Conservation (phyloP, 2,888 invertebrate species). For the Oligia latruncula region DNA sequence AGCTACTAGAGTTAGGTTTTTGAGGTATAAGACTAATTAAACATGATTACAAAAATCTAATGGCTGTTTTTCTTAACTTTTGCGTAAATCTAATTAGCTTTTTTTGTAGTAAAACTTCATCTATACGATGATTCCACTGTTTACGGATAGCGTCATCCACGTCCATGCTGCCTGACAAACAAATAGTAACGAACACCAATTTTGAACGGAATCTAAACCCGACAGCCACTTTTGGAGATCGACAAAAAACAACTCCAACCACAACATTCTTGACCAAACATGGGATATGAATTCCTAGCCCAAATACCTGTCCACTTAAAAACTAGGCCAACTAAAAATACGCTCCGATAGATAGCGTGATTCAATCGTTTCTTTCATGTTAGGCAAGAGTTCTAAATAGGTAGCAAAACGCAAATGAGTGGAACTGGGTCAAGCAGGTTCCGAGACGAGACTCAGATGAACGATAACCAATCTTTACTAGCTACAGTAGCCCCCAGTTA, state of each 20-base stretch:
- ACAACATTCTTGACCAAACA: conserved; percentile 37
- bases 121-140: background rate
- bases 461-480: conserved; percentile 59
- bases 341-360: conserved; percentile 53
- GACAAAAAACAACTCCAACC: conserved; percentile 12
- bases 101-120: background rate
- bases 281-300: conserved; percentile 43
- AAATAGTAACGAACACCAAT: background rate
- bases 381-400: conserved; percentile 71
- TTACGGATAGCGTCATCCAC: background rate
- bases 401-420: conserved; percentile 70
- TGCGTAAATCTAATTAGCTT: conserved; percentile 5
- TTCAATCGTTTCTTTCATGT: conserved; percentile 67
- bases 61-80: conserved; percentile 11
- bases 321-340: conserved; percentile 56
- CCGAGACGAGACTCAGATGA: conserved; percentile 74
- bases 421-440: conserved; percentile 78
- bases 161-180: background rate
- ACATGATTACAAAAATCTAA: background rate
- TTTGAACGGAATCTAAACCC: conserved; percentile 5
- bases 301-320: conserved; percentile 36
- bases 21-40: background rate
- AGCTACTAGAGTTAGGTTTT: background rate
- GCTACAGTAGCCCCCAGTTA: conserved; percentile 43
- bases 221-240: background rate